Conservation (phyloP, 2,888 invertebrate species). For the Noctua janthina region DNA sequence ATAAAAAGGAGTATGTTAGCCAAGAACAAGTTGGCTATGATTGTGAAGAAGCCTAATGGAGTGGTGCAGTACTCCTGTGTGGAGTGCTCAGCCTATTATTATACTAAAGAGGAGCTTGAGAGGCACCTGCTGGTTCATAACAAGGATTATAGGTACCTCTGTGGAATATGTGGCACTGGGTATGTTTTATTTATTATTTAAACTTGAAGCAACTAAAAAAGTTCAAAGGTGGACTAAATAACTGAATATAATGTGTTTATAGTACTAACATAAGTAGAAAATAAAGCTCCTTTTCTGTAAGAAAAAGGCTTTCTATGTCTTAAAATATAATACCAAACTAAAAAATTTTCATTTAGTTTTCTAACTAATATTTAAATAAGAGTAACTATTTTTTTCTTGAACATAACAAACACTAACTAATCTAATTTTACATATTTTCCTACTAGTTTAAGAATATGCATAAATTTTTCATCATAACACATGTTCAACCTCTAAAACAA, state of each 20-base stretch:
- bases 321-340: neutral
- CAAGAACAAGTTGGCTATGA: conserved; percentile 94
- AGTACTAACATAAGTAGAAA: neutral
- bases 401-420: neutral
- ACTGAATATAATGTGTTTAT: neutral
- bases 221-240: neutral
- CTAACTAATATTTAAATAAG: neutral
- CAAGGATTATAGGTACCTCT: conserved; percentile 93
- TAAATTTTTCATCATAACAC: neutral
- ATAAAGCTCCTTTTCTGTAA: neutral
- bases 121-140: conserved; percentile 94
- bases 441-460: neutral
- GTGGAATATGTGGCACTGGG: conserved; percentile 94
- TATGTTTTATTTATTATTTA: conserved; percentile 60
- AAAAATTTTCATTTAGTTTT: neutral
- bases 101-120: conserved; percentile 93
- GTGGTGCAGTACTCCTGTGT: conserved; percentile 93
- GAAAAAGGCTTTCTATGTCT: neutral
- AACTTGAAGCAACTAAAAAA: neutral
- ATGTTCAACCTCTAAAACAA: neutral
- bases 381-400: neutral
- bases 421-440: neutral
- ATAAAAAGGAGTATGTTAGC: conserved; percentile 88
- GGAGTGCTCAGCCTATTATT: conserved; percentile 94
- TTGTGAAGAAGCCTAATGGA: conserved; percentile 92